Evolutionary conservation across 2,113 vertebrate genomes (phyloP), one percentile per base, ranked within the genome.

Genomic region (Kryptolebias marmoratus): DNA sequence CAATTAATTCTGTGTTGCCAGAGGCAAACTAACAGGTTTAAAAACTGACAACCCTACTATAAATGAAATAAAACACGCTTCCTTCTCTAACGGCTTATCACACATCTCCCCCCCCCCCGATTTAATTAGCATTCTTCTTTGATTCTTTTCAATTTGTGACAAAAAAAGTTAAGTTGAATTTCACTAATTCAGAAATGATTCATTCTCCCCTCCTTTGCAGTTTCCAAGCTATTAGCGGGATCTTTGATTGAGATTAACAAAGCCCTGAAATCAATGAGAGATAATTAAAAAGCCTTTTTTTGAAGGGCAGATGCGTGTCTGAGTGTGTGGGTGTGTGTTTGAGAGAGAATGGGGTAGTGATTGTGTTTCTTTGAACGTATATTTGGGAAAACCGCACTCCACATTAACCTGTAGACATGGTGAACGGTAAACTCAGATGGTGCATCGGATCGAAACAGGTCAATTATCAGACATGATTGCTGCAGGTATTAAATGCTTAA

Each of bases 261-360:
- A 88, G 80, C 80, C 69, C 62, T 75, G 79, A 88, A 91, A 93
- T 94, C 90, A 93, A 93, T 92, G 93, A 88, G 86, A 93, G 90
- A 90, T 92, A 92, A 94, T 93, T 92, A 93, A 91, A 93, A 90
- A 83, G 87, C 85, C 82, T 91, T 92, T 92, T 89, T 42, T 91
- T 89, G 87, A 91, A 90, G 90, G 89, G 85, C 75, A 87, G 82
- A 74, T 73, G 71, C 79, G 82, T 74, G 60, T 74, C 65, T 69
- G 54, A 44, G 73, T 60, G 78, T 84, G 79, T 68, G 77, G 71
- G 79, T 75, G 83, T 81, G 81, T 66, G 65, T 75, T 68, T 81
- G 79, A 77, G 39, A 71, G 60, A 80, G 50, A 67, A 56, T 49
- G 22, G 75, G 86, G 68, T 69, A 82, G 70, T 78, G 60, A 59